phyloP scores from a whole-genome alignment of 2,797 vertebrate species.

The Neosalanx taihuensis region DNA sequence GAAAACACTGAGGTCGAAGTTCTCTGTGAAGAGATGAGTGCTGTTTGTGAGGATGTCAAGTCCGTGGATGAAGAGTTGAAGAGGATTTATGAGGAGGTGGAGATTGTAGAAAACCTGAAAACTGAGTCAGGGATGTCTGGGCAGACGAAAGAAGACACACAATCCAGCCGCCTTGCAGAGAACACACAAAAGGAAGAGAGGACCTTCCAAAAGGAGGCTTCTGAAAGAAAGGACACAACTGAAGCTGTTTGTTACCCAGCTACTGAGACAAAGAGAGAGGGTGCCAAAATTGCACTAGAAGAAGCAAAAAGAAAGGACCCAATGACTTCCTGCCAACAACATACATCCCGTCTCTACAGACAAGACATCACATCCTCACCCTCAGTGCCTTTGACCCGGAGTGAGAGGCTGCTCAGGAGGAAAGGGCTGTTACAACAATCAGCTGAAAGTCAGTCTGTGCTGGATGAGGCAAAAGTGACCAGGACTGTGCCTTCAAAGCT shows the following conservation, averaged over 20 bases:
- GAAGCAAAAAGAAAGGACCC: not conserved
- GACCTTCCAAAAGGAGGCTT: slow-evolving; percentile 24
- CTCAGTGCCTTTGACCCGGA: not conserved
- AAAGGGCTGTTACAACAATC: not conserved
- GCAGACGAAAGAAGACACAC: not conserved
- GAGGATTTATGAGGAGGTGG: not conserved
- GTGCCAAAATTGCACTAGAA: not conserved
- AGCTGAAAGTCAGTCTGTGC: not conserved
- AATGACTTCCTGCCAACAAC: slow-evolving; percentile 21
- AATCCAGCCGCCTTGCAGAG: not conserved
- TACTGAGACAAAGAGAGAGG: not conserved
- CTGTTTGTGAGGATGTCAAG: slow-evolving; percentile 4
- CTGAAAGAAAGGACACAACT: not conserved
- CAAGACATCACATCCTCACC: not conserved
- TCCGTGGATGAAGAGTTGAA: not conserved
- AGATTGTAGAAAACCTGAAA: not conserved
- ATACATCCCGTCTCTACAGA: not conserved
- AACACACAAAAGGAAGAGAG: not conserved
- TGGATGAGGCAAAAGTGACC: not conserved
- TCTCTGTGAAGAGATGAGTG: not conserved
- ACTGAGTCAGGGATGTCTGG: not conserved
- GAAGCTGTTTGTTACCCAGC: not conserved
- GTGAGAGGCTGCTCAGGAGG: not conserved
- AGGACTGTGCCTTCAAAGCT: not conserved
- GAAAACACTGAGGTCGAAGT: not conserved